These are phyloP conservation scores for Acanthurus leucopareius DNA, from an alignment of 2,797 vertebrate genomes.

Conservation along the genomic window DNA sequence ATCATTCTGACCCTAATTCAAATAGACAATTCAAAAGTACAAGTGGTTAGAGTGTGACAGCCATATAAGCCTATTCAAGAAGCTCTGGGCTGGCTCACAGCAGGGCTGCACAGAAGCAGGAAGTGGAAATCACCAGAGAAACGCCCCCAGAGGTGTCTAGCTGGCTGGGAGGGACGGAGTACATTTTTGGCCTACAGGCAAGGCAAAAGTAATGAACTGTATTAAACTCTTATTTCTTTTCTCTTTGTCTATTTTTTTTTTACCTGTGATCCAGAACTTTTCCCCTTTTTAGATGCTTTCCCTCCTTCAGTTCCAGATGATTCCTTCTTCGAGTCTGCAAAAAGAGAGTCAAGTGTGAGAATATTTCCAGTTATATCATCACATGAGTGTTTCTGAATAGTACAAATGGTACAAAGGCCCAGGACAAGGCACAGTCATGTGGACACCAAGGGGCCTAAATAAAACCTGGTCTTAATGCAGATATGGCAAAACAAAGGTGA, in stretches of 20 bases:
- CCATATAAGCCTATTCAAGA: conserved; percentile 72
- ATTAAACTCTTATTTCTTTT: conserved; percentile 59
- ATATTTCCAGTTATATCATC: conserved; percentile 22
- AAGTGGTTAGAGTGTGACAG: conserved; percentile 72
- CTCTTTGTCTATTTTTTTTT: conserved; percentile 30
- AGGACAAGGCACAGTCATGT: background rate
- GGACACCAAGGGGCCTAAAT: conserved; percentile 60
- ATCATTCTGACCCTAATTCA: conserved; percentile 59
- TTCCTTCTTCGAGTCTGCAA: conserved; percentile 96
- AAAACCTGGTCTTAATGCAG: conserved; percentile 44
- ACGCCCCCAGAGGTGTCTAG: conserved; percentile 83
- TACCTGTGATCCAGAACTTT: conserved; percentile 98
- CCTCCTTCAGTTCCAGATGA: conserved; percentile 97
- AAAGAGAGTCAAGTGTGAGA: conserved; percentile 66
- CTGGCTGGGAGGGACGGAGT: conserved; percentile 57
- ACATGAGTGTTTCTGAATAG: conserved; percentile 23
- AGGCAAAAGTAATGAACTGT: conserved; percentile 68
- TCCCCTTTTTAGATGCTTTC: conserved; percentile 96
- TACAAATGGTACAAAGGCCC: conserved; percentile 30
- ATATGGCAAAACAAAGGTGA: conserved; percentile 80
- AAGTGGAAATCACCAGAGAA: conserved; percentile 82
- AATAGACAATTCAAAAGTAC: conserved; percentile 65
- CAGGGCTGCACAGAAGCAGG: conserved; percentile 81
- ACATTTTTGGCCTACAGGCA: conserved; percentile 69
- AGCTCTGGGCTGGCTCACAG: conserved; percentile 64